Base-by-base conservation (phyloP, 2,113 vertebrate species). In the Lonchura striata region DNA sequence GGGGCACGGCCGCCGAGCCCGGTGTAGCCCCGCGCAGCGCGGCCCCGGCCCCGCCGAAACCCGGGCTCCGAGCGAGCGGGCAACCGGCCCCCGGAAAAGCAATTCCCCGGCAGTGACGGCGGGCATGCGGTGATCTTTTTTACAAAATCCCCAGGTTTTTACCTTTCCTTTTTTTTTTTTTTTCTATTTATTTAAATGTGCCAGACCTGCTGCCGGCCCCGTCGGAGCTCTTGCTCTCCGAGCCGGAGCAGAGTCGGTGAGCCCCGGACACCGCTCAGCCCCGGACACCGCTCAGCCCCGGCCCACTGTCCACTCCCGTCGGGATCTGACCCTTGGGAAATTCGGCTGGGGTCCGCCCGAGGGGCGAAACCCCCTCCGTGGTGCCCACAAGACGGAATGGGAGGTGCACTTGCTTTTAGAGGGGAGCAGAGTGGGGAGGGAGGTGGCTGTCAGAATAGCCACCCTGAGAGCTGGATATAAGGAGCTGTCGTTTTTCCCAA, bases 151-250 rank as follows among this genome's bases (percentile, higher is more conserved):
- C 7, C 1, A 7, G 13, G 3, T 3, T 24, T 23, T 23, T 23
- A 18, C 0, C 18, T 52, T 28, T 33, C 5, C 1, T 15, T 15
- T 15, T 7, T 7, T 9, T 50, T 14, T 44, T 14, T 25, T 7
- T 4, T 1, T 7, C 6, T 33, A 20, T 61, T 53, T 75, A 6
- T 90, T 37, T 41, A n/a, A 23, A 7, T 10, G 5, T 3, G 31
- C 13, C 46, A 7, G 30, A 8, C 17, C 76, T 2, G 6, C 53
- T 27, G n/a, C 39, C 25, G 7, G 22, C 30, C 25, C 13, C 10
- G 3, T 56, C 4, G 1, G 52, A 47, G 47, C 22, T 22, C 57
- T 4, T 6, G 24, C 49, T 44, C 41, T 33, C 30, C 22, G 15
- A 77, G 65, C 7, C 9, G 15, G 28, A 52, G 47, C 13, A 8